Percentiles rank a stretch among this genome's conserved stretches.
Conservation (phyloP, 2,888 invertebrate genomes). For the Parthenolecanium corni region DNA sequence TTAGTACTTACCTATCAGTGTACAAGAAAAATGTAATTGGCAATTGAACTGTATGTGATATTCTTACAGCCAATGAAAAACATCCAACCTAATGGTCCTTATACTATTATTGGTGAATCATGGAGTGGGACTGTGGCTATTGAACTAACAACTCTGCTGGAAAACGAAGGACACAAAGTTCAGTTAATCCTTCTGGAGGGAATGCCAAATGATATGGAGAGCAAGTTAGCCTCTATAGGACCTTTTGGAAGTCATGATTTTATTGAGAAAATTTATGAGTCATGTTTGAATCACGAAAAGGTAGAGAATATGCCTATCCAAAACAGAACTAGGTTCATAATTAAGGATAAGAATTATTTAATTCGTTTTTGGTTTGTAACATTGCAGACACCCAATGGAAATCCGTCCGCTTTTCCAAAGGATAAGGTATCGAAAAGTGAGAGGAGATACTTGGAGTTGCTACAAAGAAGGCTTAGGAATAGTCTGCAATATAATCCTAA, state of each 20-base stretch:
- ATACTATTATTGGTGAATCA: slow-evolving; percentile 47
- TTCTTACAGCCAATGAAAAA: slow-evolving; percentile 29
- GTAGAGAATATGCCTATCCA: too few species aligned
- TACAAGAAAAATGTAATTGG: too few species aligned
- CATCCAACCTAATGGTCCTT: slow-evolving; percentile 39
- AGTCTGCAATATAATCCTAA: background rate
- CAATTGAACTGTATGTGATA: too few species aligned
- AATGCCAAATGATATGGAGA: slow-evolving; percentile 29
- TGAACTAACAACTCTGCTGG: slow-evolving; percentile 41
- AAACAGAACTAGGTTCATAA: too few species aligned
- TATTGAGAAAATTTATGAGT: background rate
- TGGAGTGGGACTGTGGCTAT: slow-evolving; percentile 49
- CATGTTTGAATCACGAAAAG: slow-evolving; percentile 3
- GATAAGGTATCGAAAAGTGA: too few species aligned
- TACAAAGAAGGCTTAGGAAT: slow-evolving; percentile 6
- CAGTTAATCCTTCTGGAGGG: slow-evolving; percentile 32
- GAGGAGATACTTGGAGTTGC: slow-evolving; percentile 6
- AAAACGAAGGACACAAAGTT: slow-evolving; percentile 32
- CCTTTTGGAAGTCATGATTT: slow-evolving; percentile 17
- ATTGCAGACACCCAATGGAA: background rate
- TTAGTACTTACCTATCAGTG: too few species aligned
- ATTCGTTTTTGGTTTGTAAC: background rate
- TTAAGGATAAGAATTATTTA: background rate
- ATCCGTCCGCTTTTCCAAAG: too few species aligned
- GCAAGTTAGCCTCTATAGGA: slow-evolving; percentile 18